A percentile compares a stretch with the other conserved stretches of the same genome.
phyloP scores from a whole-genome alignment of 2,113 vertebrate genomes.

The Haliaeetus leucogaster region DNA sequence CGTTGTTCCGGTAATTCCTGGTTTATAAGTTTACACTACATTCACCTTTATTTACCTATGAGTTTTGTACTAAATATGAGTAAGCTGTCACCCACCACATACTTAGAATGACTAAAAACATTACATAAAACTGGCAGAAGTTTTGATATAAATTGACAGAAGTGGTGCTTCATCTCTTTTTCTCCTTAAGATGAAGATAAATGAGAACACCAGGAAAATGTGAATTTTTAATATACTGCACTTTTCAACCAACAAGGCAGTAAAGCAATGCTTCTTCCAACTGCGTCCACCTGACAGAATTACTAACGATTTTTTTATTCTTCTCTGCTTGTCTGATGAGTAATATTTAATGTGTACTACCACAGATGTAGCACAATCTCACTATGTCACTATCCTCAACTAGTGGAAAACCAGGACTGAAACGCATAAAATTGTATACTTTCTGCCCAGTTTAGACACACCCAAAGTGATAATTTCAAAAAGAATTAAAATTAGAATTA shows the following conservation, averaged over 20 bases:
- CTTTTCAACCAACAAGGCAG: neutral
- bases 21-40: neutral
- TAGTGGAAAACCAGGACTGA: neutral
- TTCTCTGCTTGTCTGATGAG: neutral
- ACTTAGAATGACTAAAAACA: neutral
- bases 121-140: neutral
- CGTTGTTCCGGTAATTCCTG: conserved; percentile 6
- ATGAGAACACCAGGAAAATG: neutral
- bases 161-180: neutral
- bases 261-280: neutral
- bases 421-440: neutral
- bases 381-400: neutral
- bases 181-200: neutral
- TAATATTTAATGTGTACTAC: neutral
- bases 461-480: neutral
- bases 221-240: neutral
- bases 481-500: neutral
- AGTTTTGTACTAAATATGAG: neutral
- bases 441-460: neutral
- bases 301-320: neutral
- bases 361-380: neutral
- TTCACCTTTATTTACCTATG: neutral
- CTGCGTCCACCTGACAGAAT: neutral
- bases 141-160: neutral
- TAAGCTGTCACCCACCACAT: neutral